These are phyloP conservation scores for Pimephales promelas DNA, from an alignment of 2,113 vertebrate species.

Conservation along the genomic window DNA sequence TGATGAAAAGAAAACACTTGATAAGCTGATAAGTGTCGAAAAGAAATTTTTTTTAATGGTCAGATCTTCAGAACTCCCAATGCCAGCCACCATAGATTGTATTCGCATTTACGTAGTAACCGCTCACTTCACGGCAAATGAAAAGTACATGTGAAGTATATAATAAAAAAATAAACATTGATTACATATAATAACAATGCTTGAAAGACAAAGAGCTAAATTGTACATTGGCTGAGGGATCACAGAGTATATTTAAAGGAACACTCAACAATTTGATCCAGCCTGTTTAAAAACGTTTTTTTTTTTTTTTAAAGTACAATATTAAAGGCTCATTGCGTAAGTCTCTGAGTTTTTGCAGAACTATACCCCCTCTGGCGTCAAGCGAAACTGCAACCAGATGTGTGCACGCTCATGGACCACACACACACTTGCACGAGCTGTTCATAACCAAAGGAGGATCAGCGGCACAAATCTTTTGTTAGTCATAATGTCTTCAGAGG, in stretches of 20 bases:
- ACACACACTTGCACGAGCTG: no score
- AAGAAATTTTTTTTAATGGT: neutral
- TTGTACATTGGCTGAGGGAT: neutral
- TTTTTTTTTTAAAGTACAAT: constrained; percentile 17
- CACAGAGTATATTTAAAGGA: neutral
- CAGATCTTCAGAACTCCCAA: neutral
- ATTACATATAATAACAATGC: neutral
- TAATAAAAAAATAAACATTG: constrained; percentile 12
- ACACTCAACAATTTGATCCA: neutral
- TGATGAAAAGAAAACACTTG: neutral
- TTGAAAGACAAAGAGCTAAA: neutral
- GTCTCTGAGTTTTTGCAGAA: no score
- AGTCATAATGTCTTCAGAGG: no score
- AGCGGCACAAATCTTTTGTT: no score
- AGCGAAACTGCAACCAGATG: no score
- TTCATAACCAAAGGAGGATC: no score
- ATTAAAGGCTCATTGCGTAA: neutral
- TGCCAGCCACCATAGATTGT: neutral
- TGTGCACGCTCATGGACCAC: no score
- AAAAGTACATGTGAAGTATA: neutral
- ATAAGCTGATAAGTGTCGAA: neutral
- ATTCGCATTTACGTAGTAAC: neutral
- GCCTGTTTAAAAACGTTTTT: neutral
- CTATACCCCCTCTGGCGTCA: no score
- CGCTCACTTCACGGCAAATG: neutral